These are phyloP conservation scores for Drosophila sordidula DNA, from an alignment of 2,888 invertebrate species.

Conservation along the genomic window DNA sequence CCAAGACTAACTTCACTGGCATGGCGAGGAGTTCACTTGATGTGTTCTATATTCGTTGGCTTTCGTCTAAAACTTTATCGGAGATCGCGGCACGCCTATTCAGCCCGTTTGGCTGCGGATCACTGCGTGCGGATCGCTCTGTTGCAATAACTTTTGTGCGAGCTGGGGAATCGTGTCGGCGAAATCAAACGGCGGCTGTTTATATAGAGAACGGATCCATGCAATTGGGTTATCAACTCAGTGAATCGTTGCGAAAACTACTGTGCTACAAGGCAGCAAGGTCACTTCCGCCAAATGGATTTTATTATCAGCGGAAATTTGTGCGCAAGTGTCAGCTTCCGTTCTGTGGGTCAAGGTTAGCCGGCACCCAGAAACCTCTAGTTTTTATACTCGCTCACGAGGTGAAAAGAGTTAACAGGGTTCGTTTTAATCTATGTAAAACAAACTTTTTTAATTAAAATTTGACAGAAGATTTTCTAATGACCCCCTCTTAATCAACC, in stretches of 20 bases:
- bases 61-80: conserved; percentile 20
- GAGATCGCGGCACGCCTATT: conserved; percentile 58
- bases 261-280: conserved; percentile 28
- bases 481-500: too few relatives aligned
- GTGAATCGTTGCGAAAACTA: conserved; percentile 36
- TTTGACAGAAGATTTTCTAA: too few relatives aligned
- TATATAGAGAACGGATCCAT: conserved; percentile 47
- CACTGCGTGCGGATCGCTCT: conserved; percentile 61
- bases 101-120: conserved; percentile 43
- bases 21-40: neutral
- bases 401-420: too few relatives aligned
- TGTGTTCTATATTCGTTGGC: neutral
- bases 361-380: neutral
- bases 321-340: conserved; percentile 46
- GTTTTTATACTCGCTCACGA: neutral
- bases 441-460: too few relatives aligned
- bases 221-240: conserved; percentile 48
- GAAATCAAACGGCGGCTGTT: conserved; percentile 16
- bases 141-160: conserved; percentile 44
- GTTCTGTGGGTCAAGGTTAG: conserved; percentile 38
- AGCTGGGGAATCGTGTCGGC: conserved; percentile 25
- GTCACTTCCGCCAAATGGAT: conserved; percentile 56
- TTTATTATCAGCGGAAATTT: conserved; percentile 42
- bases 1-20: neutral
- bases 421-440: too few relatives aligned